Conservation (phyloP, 2,888 invertebrate genomes). For the Dioctria linearis region DNA sequence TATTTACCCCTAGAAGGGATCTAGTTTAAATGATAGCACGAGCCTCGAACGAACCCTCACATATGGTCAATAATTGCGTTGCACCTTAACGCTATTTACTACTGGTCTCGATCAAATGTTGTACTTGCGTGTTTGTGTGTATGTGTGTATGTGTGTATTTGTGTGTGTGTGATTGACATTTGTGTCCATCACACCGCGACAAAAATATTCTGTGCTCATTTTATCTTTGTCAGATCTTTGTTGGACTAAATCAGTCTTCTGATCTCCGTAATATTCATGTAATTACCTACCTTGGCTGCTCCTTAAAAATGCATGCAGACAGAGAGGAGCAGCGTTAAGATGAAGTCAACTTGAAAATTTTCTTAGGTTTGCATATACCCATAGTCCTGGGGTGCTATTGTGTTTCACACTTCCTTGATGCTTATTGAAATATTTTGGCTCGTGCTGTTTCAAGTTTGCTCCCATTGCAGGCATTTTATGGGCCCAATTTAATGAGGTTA, state of each 20-base stretch:
- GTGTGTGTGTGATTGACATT: conserved; percentile 24
- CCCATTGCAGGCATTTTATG: conserved; percentile 38
- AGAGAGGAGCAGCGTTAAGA: conserved; percentile 18
- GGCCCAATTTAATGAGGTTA: conserved; percentile 55
- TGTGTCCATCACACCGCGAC: conserved; percentile 20
- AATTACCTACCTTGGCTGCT: conserved; percentile 22
- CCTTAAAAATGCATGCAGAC: conserved; percentile 13
- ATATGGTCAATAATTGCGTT: conserved; percentile 32
- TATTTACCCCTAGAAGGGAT: conserved; percentile 17
- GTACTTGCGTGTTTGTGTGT: not conserved
- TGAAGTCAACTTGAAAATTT: conserved; percentile 39
- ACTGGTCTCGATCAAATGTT: not conserved
- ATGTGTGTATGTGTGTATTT: no score
- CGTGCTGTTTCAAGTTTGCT: conserved; percentile 53
- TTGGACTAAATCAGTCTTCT: conserved; percentile 32
- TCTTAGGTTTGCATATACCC: conserved; percentile 37
- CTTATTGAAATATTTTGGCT: conserved; percentile 50
- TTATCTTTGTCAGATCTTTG: conserved; percentile 22
- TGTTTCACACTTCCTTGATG: conserved; percentile 17
- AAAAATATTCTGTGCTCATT: conserved; percentile 4
- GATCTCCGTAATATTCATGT: conserved; percentile 15
- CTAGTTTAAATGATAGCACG: conserved; percentile 26
- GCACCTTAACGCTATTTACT: conserved; percentile 3
- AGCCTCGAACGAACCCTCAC: conserved; percentile 14
- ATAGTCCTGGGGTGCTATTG: conserved; percentile 38